A percentile compares a stretch with the other conserved stretches of the same genome.
These are phyloP conservation scores for Pachyseris speciosa DNA, from an alignment of 64 coral and sea anemone genomes.

Conservation along the genomic window DNA sequence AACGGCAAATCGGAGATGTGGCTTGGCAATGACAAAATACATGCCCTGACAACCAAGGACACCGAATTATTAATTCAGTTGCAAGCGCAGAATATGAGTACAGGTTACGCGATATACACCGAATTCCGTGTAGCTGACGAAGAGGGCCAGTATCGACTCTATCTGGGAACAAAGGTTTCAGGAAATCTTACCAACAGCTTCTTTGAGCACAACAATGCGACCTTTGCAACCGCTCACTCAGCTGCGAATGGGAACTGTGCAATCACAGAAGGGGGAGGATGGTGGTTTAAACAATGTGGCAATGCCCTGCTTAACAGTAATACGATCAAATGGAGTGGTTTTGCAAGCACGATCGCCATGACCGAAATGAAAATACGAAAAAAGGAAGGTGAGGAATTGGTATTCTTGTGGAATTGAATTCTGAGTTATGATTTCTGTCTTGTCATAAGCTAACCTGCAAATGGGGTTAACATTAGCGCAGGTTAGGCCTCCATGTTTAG, in stretches of 20 bases:
- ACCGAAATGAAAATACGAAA: constrained; percentile 13
- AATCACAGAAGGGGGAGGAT: background rate
- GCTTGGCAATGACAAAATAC: constrained; percentile 3
- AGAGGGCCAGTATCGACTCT: background rate
- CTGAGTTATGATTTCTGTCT: no score
- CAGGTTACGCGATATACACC: background rate
- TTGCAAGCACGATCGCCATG: background rate
- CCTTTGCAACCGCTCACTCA: background rate
- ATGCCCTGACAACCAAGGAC: background rate
- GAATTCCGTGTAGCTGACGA: background rate
- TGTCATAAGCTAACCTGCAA: no score
- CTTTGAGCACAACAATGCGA: background rate
- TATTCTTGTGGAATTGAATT: no score
- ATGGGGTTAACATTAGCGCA: no score
- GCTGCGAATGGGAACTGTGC: background rate
- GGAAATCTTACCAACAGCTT: background rate
- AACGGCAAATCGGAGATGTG: background rate
- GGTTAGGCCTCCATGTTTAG: no score
- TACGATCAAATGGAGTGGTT: background rate
- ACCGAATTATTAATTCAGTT: constrained; percentile 4
- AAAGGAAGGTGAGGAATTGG: background rate
- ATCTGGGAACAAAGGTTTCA: background rate
- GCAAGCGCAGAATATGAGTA: background rate
- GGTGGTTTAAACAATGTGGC: constrained; percentile 1
- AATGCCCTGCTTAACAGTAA: no score